A percentile compares a stretch with the other conserved stretches of the same genome.
Evolutionary conservation across 2,113 vertebrate species (phyloP).

Genomic region (Menura novaehollandiae): DNA sequence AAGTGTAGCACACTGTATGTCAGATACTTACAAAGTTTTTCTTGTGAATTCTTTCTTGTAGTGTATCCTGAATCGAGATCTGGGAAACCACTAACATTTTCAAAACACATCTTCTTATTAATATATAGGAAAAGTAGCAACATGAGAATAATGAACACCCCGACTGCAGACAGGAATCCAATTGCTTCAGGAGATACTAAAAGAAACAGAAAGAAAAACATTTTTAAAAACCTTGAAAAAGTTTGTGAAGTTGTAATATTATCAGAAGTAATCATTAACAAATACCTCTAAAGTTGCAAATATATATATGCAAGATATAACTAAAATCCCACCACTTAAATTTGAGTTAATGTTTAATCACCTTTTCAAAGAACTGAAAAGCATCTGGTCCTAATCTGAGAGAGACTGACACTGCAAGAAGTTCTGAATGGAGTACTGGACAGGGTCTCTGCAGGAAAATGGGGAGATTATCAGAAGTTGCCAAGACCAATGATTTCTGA

Average conservation of each 20-base stretch:
- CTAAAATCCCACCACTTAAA: background rate
- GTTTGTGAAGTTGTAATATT: background rate
- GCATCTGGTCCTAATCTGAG: background rate
- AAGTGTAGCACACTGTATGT: background rate
- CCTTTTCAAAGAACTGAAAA: background rate
- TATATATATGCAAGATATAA: background rate
- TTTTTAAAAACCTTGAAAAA: background rate
- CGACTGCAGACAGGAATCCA: conserved; percentile 92
- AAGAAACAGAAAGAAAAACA: conserved; percentile 61
- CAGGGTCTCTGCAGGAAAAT: background rate
- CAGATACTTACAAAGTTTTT: conserved; percentile 78
- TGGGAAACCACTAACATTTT: conserved; percentile 87
- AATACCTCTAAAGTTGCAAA: background rate
- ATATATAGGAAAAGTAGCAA: conserved; percentile 94
- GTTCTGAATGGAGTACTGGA: background rate
- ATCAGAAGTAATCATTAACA: background rate
- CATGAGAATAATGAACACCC: conserved; percentile 92
- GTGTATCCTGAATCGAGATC: conserved; percentile 86
- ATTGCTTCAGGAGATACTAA: conserved; percentile 96
- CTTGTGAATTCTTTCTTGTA: conserved; percentile 80
- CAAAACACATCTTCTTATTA: conserved; percentile 94
- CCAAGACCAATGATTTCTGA: background rate
- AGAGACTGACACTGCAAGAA: background rate
- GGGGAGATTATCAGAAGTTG: background rate
- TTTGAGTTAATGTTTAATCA: background rate